Evolutionary conservation across 2,888 invertebrate species (phyloP).

Genomic region (Anthrax anthrax): DNA sequence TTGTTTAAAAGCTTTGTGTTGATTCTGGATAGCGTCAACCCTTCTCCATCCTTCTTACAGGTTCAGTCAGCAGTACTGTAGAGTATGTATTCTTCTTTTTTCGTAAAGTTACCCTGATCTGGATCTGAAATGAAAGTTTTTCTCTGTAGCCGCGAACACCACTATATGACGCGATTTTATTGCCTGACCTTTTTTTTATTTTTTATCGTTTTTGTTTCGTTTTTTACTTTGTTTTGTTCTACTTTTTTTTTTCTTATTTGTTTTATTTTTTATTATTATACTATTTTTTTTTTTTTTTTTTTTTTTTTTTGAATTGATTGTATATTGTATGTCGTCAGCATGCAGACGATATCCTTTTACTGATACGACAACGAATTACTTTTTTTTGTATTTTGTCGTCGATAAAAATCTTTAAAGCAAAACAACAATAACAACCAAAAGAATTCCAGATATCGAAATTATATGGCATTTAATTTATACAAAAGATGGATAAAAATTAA

Average conservation of each 20-base stretch:
- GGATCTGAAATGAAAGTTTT: not conserved
- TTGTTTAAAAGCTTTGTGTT: not conserved
- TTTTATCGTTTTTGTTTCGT: not conserved
- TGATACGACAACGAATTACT: not conserved
- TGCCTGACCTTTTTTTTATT: slow-evolving; percentile 4
- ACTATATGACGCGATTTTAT: slow-evolving; percentile 6
- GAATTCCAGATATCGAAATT: no score
- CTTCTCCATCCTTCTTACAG: not conserved
- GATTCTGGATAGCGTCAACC: not conserved
- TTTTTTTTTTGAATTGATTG: not conserved
- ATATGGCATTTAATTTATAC: no score
- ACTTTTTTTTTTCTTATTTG: no score
- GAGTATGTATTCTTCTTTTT: no score
- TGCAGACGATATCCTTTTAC: not conserved
- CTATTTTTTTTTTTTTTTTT: not conserved
- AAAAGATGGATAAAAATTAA: no score
- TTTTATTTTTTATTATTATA: no score
- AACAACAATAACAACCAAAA: no score
- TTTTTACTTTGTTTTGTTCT: not conserved
- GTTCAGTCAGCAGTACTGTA: not conserved
- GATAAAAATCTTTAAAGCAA: not conserved
- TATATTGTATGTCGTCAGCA: not conserved
- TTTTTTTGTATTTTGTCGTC: not conserved
- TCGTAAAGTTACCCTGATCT: no score
- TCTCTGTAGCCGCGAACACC: not conserved